Base-by-base conservation (phyloP, 2,113 vertebrate species). In the Peromyscus leucopus region DNA sequence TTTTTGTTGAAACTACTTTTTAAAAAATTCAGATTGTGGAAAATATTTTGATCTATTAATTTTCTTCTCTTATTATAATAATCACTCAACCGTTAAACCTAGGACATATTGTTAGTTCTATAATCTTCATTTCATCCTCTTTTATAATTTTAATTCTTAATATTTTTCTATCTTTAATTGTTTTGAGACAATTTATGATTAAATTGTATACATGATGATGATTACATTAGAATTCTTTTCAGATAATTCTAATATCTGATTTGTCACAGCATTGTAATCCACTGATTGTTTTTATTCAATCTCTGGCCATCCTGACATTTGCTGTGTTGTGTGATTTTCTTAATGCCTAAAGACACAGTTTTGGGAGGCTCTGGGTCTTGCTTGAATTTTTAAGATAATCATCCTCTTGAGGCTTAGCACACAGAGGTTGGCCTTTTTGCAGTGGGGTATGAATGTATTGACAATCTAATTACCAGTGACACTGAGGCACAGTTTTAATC, bases 261-360 rank as follows among this genome's bases (percentile, higher is more conserved):
- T 85, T 21, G 21, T 59, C n/a, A 67, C 19, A 39, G 6, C 57
- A 36, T 26, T 22, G 21, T 9, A 1, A 33, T n/a, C 1, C 31
- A 55, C 5, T 31, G 3, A 63, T 4, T 59, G 4, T 5, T 24
- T 33, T 90, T 22, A 61, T 69, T 71, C 17, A 88, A 2, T 6
- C 7, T 55, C 8, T 15, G 28, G 46, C 22, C 76, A 46, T 61
- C 3, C 15, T 86, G 10, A 1, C 22, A 63, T 61, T 95, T 63
- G 3, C 7, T 39, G 19, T 33, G 0, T 0, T 36, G 24, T 0
- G 26, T 74, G 19, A 31, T 55, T 16, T 65, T 82, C 36, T 10
- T 57, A 2, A 9, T 26, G 1, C 22, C 11, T n/a, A 16, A 17
- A 39, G 13, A 39, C 4, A 4, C n/a, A 13, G 3, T 59, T 26